phyloP scores from a whole-genome alignment of 2,113 vertebrate species.

The Chauna torquata region DNA sequence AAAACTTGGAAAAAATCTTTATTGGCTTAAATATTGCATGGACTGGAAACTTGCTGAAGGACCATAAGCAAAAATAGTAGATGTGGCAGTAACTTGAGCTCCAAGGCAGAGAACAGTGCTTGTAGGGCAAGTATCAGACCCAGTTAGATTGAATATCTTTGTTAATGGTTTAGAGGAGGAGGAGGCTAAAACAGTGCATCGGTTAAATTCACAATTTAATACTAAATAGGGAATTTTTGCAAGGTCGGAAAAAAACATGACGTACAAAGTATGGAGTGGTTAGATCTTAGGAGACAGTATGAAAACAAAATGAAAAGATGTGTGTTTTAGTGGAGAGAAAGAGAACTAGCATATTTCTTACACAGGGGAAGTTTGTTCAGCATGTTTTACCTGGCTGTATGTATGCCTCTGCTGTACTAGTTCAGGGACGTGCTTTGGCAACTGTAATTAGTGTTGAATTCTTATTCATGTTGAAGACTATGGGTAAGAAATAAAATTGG shows the following conservation, averaged over 20 bases:
- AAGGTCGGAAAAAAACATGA: background rate
- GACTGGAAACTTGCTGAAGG: constrained; percentile 23
- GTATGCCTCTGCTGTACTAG: background rate
- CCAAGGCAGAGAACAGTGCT: background rate
- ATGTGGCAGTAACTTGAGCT: constrained; percentile 51
- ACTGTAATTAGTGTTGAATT: background rate
- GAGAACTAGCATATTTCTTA: background rate
- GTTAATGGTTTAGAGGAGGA: background rate
- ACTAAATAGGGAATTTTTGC: background rate
- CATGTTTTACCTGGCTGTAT: constrained; percentile 42
- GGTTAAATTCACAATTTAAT: background rate
- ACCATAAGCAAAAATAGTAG: constrained; percentile 11
- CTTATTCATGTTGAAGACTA: background rate
- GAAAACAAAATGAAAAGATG: background rate
- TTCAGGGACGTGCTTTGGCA: constrained; percentile 18
- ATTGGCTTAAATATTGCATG: background rate
- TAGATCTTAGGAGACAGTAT: background rate
- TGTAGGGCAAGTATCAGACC: background rate
- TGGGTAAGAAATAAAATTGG: background rate
- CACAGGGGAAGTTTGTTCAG: background rate
- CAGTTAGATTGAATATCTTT: background rate
- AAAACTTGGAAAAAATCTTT: background rate
- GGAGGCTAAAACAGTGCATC: background rate
- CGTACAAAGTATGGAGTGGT: background rate
- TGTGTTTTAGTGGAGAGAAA: background rate